A percentile compares a stretch with the other conserved stretches of the same genome.
phyloP scores from a whole-genome alignment of 2,888 invertebrate species.

The Acanthosepion esculentum region DNA sequence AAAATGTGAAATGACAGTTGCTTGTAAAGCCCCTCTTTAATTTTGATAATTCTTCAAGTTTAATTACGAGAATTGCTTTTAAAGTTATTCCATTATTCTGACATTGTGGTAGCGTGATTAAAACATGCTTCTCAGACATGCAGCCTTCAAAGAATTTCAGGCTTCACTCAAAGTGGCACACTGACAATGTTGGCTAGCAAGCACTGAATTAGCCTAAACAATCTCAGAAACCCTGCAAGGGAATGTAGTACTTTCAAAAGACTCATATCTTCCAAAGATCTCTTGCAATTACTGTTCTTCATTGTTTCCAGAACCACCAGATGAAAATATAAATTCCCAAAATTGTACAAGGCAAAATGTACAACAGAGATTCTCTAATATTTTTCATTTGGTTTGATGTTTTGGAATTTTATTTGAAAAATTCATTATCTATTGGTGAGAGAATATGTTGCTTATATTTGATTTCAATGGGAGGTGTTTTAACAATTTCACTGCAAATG shows the following conservation, averaged over 20 bases:
- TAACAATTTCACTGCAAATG: too few species aligned
- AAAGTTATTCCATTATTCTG: slow-evolving; percentile 17
- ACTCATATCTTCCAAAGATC: background rate
- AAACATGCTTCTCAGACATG: background rate
- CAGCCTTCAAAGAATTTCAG: slow-evolving; percentile 5
- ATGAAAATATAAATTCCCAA: too few species aligned
- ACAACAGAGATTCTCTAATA: too few species aligned
- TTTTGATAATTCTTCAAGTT: slow-evolving; percentile 16
- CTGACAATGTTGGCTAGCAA: background rate
- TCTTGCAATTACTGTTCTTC: background rate
- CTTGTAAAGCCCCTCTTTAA: background rate
- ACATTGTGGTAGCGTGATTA: background rate
- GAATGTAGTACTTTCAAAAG: background rate
- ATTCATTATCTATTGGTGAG: too few species aligned
- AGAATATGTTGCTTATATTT: too few species aligned
- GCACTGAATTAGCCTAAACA: background rate
- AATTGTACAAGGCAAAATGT: too few species aligned
- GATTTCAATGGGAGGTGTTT: too few species aligned
- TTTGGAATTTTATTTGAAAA: too few species aligned
- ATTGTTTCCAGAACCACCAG: too few species aligned
- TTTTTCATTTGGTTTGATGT: too few species aligned
- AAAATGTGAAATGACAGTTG: slow-evolving; percentile 15
- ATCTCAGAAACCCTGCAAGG: background rate
- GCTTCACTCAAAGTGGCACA: background rate
- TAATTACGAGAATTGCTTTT: slow-evolving; percentile 10